phyloP scores from a whole-genome alignment of 2,113 vertebrate genomes.

The Corythornis cristatus region DNA sequence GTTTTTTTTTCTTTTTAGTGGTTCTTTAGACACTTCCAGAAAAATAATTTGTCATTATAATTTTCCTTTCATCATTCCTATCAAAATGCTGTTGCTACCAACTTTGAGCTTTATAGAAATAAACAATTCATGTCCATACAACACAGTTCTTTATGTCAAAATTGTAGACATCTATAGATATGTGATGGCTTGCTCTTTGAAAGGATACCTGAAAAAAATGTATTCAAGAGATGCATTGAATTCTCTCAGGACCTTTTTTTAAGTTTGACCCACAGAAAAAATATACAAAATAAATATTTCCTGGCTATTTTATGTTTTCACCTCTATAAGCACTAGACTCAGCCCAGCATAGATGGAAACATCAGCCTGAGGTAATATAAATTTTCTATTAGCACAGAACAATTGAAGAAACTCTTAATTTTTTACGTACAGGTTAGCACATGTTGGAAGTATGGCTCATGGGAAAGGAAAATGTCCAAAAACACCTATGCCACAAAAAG shows the following conservation, averaged over 20 bases:
- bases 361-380: neutral
- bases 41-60: conserved; percentile 22
- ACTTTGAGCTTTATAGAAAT: conserved; percentile 32
- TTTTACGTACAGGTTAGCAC: neutral
- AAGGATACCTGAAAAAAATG: neutral
- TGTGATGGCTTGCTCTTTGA: neutral
- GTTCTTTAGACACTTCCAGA: conserved; percentile 30
- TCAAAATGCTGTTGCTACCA: conserved; percentile 32
- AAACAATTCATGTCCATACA: conserved; percentile 16
- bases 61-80: conserved; percentile 12
- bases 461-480: neutral
- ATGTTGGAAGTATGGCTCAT: neutral
- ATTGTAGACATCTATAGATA: neutral
- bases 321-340: neutral
- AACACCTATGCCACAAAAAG: neutral
- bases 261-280: neutral
- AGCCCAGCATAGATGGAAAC: neutral
- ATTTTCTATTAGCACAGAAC: neutral
- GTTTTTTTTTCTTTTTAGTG: neutral
- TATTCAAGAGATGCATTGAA: neutral
- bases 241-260: neutral
- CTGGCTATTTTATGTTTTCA: neutral
- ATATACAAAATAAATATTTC: neutral
- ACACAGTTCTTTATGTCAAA: conserved; percentile 24
- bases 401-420: neutral